Evolutionary conservation across 1,140 invertebrate species (phyloP).

Genomic region (Nephila pilipes): DNA sequence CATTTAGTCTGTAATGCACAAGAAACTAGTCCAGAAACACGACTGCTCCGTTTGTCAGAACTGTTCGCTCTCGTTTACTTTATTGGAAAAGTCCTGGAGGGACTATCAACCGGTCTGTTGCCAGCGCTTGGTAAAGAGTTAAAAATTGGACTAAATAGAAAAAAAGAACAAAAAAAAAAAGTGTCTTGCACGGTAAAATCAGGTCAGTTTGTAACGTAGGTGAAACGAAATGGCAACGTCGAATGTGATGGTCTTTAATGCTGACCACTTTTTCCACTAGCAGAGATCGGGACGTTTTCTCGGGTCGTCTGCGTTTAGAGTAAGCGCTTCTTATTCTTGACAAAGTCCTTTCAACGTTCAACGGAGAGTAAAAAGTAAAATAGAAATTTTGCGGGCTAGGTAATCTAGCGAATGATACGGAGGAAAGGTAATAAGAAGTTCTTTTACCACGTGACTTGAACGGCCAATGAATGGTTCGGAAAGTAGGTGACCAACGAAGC

Average conservation of each 20-base stretch:
- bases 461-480: constrained; percentile 55
- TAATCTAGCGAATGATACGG: constrained; percentile 35
- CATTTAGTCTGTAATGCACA: constrained; percentile 26
- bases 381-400: constrained; percentile 57
- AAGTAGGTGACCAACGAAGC: constrained; percentile 74
- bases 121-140: constrained; percentile 48
- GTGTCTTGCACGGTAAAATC: constrained; percentile 48
- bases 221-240: constrained; percentile 25
- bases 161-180: constrained; percentile 48
- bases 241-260: neutral
- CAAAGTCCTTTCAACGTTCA: neutral
- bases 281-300: neutral
- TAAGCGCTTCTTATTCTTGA: neutral
- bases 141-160: constrained; percentile 37
- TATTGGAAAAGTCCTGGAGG: constrained; percentile 56
- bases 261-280: constrained; percentile 47
- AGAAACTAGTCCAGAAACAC: constrained; percentile 55
- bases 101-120: constrained; percentile 67
- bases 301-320: constrained; percentile 10
- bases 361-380: constrained; percentile 52
- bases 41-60: neutral
- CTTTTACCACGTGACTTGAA: constrained; percentile 45
- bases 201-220: constrained; percentile 70
- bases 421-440: constrained; percentile 50
- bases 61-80: constrained; percentile 46